phyloP scores from a whole-genome alignment of 2,113 vertebrate genomes.

The Rynchops niger region DNA sequence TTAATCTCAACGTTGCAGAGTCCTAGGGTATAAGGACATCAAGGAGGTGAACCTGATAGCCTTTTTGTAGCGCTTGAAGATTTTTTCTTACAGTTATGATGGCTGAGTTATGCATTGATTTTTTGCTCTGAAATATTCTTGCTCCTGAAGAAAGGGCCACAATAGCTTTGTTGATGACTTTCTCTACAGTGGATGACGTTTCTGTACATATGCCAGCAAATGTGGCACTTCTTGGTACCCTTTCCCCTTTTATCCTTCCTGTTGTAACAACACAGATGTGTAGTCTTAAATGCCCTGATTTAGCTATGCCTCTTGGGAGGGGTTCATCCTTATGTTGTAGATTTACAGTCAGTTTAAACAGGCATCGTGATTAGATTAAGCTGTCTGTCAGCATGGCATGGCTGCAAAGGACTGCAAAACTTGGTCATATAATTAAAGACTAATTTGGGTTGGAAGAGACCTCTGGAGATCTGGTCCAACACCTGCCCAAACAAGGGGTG shows the following conservation, averaged over 20 bases:
- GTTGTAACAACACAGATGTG: not conserved
- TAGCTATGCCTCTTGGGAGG: not conserved
- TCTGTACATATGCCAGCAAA: not conserved
- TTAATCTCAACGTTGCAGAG: not conserved
- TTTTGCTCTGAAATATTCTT: slow-evolving; percentile 10
- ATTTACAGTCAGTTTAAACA: not conserved
- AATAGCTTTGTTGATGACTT: not conserved
- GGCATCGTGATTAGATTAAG: not conserved
- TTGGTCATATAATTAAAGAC: not conserved
- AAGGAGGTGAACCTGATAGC: slow-evolving; percentile 12
- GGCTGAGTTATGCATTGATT: not conserved
- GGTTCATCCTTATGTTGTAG: not conserved
- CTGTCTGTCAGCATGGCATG: not conserved
- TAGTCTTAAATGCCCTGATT: not conserved
- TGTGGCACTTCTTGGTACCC: not conserved
- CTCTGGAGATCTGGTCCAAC: not conserved
- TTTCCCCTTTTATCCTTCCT: not conserved
- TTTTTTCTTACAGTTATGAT: slow-evolving; percentile 32
- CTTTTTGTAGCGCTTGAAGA: not conserved
- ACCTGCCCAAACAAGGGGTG: not conserved
- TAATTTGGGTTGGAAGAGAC: not conserved
- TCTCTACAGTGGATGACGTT: not conserved
- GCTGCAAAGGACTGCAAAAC: not conserved
- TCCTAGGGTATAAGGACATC: not conserved
- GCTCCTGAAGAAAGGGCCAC: not conserved